Evolutionary conservation across 2,113 vertebrate species (phyloP).

Genomic region (Microtus richardsoni): DNA sequence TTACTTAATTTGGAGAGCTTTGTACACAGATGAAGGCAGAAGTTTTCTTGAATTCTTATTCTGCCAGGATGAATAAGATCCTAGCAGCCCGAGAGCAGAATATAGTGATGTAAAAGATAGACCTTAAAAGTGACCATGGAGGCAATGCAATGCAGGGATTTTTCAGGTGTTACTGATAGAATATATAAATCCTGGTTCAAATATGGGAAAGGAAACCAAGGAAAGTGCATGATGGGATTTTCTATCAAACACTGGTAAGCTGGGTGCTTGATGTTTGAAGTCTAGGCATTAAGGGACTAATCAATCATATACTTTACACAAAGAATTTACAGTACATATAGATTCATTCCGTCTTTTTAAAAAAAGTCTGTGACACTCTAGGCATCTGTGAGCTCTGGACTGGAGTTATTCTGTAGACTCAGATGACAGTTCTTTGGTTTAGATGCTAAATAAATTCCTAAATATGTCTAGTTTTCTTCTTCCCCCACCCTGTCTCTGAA

Average conservation of each 20-base stretch:
- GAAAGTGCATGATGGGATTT: not conserved
- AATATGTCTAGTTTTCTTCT: not conserved
- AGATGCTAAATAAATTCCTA: not conserved
- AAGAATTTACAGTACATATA: not conserved
- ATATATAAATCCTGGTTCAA: not conserved
- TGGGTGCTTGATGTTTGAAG: not conserved
- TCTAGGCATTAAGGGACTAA: not conserved
- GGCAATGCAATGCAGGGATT: not conserved
- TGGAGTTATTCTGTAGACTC: not conserved
- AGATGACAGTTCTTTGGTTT: not conserved
- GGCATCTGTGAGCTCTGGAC: not conserved
- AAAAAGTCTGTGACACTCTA: not conserved
- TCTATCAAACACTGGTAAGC: not conserved
- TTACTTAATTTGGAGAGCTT: not conserved
- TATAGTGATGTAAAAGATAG: not conserved
- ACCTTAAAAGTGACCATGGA: not conserved
- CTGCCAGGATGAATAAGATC: not conserved
- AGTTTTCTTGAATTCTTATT: conserved; percentile 19
- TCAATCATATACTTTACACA: not conserved
- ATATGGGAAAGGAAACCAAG: not conserved
- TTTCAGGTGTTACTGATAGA: not conserved
- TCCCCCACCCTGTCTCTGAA: not conserved
- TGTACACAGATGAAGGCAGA: not conserved
- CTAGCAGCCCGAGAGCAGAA: not conserved
- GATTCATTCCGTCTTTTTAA: not conserved